Percentiles rank a stretch among this genome's conserved stretches.
These are phyloP conservation scores for Blera fallax DNA, from an alignment of 2,888 invertebrate genomes.

Conservation along the genomic window DNA sequence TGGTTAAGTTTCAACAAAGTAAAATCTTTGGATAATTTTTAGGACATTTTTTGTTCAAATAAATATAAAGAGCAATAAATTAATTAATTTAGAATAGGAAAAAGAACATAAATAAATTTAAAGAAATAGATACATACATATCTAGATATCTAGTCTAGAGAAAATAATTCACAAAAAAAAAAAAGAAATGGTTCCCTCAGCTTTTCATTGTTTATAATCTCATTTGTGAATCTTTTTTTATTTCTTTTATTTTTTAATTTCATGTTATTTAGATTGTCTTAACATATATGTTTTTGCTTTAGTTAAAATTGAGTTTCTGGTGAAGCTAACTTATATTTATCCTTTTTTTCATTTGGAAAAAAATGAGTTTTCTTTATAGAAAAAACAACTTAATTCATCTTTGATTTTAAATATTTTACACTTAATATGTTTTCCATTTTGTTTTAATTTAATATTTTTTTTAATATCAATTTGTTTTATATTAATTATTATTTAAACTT, in stretches of 20 bases:
- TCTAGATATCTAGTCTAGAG: too few species aligned
- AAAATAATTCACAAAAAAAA: not conserved
- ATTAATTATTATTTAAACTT: not conserved
- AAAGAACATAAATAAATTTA: not conserved
- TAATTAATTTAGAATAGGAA: not conserved
- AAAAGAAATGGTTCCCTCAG: slow-evolving; percentile 2
- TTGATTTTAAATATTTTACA: slow-evolving; percentile 18
- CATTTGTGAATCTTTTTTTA: slow-evolving; percentile 13
- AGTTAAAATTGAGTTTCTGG: not conserved
- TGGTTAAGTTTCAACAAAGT: not conserved
- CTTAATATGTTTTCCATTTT: slow-evolving; percentile 1
- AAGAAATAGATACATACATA: not conserved
- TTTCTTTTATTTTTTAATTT: not conserved
- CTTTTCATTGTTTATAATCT: slow-evolving; percentile 19
- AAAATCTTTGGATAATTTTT: slow-evolving; percentile 9
- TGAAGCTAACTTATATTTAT: slow-evolving; percentile 14
- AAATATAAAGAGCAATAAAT: not conserved
- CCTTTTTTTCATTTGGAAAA: not conserved
- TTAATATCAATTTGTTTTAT: slow-evolving; percentile 8
- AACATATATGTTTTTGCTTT: not conserved
- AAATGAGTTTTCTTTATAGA: not conserved
- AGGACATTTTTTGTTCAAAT: not conserved
- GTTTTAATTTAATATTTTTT: too few species aligned
- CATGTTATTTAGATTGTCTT: slow-evolving; percentile 24
- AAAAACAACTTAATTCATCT: not conserved